Base-by-base conservation (phyloP, 2,113 vertebrate species). In the Corythornis cristatus region DNA sequence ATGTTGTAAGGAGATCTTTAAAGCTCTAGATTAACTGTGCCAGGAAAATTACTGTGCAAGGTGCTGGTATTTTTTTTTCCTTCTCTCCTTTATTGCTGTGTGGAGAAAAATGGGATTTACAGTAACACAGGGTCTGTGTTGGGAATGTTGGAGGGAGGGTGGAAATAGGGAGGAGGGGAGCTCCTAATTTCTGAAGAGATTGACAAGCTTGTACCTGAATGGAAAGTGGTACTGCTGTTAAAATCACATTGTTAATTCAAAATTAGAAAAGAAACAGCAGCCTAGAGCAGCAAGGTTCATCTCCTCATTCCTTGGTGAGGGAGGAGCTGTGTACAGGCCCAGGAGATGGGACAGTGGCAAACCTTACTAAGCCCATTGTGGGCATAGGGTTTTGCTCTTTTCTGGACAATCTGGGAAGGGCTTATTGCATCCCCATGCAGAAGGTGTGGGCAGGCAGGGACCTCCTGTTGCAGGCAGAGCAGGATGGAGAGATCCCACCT, bases 211-310 rank as follows among this genome's bases (percentile, higher is more conserved):
- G 37, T 29, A 31, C 29, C 37, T 11, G 16, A 86, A 53, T 13
- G 0, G 0, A 45, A 45, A 56, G 33, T 4, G 13, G 19, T 26
- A 26, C 6, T 0, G 1, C n/a, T 42, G 22, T 75, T 64, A 58
- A 53, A 83, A 50, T 15, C 4, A 0, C 29, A 22, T 10, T 61
- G 17, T n/a, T 58, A 40, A 79, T 42, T 83, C 13, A 29, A 70
- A 58, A 45, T 26, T 25, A 40, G 23, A 56, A 64, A 31, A 29
- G 54, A 58, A 84, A 29, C 16, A 9, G 2, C 31, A 40, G 15
- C 7, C 25, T 0, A 2, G 29, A 48, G 6, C 50, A 48, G 56
- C 25, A 28, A 51, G 37, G 3, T 43, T 37, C 12, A 1, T 37
- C 22, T 37, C 31, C 28, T 20, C 2, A 1, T 13, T 45, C 46